These are phyloP conservation scores for Horisme vitalbata DNA, from an alignment of 2,888 invertebrate species.

Conservation along the genomic window DNA sequence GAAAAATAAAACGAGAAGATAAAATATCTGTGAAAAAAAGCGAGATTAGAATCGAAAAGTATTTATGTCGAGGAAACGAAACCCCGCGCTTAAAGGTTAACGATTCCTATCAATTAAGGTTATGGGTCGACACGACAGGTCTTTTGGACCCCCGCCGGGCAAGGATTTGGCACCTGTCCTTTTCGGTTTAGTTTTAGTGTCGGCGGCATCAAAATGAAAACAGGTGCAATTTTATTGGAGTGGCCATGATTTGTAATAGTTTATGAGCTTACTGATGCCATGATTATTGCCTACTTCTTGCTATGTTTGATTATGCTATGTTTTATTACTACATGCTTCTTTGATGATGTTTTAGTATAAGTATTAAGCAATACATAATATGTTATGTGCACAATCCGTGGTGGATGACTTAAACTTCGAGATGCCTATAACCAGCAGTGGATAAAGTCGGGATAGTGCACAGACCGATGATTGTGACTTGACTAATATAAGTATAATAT, in stretches of 20 bases:
- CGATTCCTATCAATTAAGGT: constrained; percentile 83
- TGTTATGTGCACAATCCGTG: no score
- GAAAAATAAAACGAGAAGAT: constrained; percentile 77
- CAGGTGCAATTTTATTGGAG: constrained; percentile 65
- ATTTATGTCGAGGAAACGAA: constrained; percentile 77
- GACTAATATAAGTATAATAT: no score
- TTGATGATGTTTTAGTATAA: no score
- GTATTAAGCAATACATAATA: no score
- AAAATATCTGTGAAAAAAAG: constrained; percentile 72
- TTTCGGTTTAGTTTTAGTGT: constrained; percentile 67
- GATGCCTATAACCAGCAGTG: no score
- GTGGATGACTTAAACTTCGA: no score
- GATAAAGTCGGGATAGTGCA: no score
- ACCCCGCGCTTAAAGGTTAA: constrained; percentile 78
- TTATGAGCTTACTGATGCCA: no score
- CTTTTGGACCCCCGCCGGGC: constrained; percentile 69
- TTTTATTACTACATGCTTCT: no score
- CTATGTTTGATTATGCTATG: no score
- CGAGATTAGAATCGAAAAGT: constrained; percentile 74
- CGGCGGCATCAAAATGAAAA: constrained; percentile 64
- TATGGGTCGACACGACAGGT: constrained; percentile 71
- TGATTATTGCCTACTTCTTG: no score
- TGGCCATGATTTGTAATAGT: constrained; percentile 44
- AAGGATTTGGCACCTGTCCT: constrained; percentile 77
- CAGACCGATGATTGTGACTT: no score